Evolutionary conservation across 2,888 invertebrate genomes (phyloP).

Genomic region (Drosophila pullipes): DNA sequence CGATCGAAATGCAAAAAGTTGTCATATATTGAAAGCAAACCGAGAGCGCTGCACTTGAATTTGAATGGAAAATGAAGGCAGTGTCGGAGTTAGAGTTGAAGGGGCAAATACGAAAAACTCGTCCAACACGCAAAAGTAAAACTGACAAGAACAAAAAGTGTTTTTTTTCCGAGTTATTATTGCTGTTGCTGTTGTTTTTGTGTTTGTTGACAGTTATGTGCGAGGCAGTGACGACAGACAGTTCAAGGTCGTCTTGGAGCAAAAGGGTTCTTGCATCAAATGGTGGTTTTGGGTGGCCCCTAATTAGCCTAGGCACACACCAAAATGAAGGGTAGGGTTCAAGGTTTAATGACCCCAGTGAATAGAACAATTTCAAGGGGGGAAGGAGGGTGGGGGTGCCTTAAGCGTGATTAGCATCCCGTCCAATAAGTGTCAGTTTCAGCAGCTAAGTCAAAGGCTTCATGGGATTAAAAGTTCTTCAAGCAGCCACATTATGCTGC

Average conservation of each 20-base stretch:
- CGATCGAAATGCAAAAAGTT: conserved; percentile 40
- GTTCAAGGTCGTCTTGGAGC: conserved; percentile 63
- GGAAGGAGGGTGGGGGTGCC: not conserved
- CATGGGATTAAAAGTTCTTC: conserved; percentile 43
- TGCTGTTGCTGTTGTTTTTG: conserved; percentile 11
- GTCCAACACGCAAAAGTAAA: conserved; percentile 59
- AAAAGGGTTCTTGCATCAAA: conserved; percentile 16
- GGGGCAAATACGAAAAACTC: conserved; percentile 18
- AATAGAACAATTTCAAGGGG: not conserved
- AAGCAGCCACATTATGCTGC: conserved; percentile 31
- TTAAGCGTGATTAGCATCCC: conserved; percentile 49
- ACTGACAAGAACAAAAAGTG: conserved; percentile 68
- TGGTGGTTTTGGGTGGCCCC: conserved; percentile 5
- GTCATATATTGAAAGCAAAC: not conserved
- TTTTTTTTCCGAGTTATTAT: conserved; percentile 28
- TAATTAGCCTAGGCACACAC: conserved; percentile 36
- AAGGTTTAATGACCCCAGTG: conserved; percentile 31
- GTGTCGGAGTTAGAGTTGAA: not conserved
- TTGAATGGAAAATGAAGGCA: conserved; percentile 45
- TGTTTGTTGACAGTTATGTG: conserved; percentile 47
- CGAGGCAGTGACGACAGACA: conserved; percentile 65
- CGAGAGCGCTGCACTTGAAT: conserved; percentile 46
- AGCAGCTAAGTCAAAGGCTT: conserved; percentile 29
- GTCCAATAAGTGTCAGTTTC: conserved; percentile 42
- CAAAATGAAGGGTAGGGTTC: not conserved